phyloP scores from a whole-genome alignment of 2,888 invertebrate genomes.

The Caenorhabditis sp. region DNA sequence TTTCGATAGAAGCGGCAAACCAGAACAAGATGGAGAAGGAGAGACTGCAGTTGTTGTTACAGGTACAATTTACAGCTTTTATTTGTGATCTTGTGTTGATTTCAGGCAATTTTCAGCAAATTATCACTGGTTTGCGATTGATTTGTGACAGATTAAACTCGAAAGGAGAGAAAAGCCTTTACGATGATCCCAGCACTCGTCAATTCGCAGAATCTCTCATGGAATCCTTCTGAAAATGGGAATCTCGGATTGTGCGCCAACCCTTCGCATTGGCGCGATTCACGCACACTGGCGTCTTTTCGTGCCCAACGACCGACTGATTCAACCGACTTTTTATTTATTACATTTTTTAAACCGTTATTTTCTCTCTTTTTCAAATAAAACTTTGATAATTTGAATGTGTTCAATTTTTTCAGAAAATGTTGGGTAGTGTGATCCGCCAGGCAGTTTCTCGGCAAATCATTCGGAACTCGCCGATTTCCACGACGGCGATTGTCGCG shows the following conservation, averaged over 20 bases:
- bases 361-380: background rate
- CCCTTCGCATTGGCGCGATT: constrained; percentile 17
- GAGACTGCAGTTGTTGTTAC: constrained; percentile 35
- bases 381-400: background rate
- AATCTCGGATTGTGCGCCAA: constrained; percentile 16
- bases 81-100: background rate
- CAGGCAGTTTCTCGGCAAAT: constrained; percentile 54
- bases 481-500: constrained; percentile 44
- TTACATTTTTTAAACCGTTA: background rate
- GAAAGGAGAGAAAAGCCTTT: constrained; percentile 30
- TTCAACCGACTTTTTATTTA: constrained; percentile 20
- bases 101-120: constrained; percentile 57
- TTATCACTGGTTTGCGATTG: constrained; percentile 41
- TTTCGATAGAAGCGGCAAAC: constrained; percentile 37
- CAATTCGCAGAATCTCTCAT: constrained; percentile 56
- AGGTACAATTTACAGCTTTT: constrained; percentile 13
- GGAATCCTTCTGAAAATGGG: constrained; percentile 44
- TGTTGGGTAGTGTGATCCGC: constrained; percentile 68
- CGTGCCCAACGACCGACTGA: constrained; percentile 48
- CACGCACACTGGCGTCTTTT: constrained; percentile 13
- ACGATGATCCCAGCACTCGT: constrained; percentile 51
- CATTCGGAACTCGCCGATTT: constrained; percentile 51
- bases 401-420: constrained; percentile 50
- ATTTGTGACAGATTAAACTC: constrained; percentile 55
- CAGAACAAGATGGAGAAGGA: constrained; percentile 1